These are phyloP conservation scores for Genyomyrus donnyi DNA, from an alignment of 2,113 vertebrate species.

Conservation along the genomic window DNA sequence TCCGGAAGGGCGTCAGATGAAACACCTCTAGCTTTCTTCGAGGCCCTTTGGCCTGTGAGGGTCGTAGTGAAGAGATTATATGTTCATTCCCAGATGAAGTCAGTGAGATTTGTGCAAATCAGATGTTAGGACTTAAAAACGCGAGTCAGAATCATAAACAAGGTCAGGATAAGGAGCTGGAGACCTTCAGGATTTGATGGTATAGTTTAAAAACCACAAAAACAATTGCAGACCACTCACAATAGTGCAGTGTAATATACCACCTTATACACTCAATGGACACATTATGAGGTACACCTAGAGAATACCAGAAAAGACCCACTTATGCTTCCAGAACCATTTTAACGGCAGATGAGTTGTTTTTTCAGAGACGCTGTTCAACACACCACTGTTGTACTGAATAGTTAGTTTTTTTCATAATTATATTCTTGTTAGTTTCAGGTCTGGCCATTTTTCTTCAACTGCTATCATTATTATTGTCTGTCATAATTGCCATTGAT, in stretches of 20 bases:
- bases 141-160: not conserved
- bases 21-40: slow-evolving; percentile 50
- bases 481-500: not conserved
- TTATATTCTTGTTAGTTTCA: not conserved
- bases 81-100: slow-evolving; percentile 40
- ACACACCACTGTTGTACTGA: not conserved
- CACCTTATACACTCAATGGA: not conserved
- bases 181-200: not conserved
- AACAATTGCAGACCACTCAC: not conserved
- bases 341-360: not conserved
- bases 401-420: not conserved
- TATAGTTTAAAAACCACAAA: not conserved
- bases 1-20: slow-evolving; percentile 64
- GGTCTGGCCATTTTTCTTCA: not conserved
- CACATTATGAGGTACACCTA: not conserved
- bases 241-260: not conserved
- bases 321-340: not conserved
- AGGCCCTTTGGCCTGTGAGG: slow-evolving; percentile 57
- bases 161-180: not conserved
- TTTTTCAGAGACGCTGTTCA: not conserved
- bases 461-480: not conserved
- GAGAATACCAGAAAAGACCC: not conserved
- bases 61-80: slow-evolving; percentile 44
- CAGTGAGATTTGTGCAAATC: not conserved
- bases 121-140: not conserved